phyloP scores from a whole-genome alignment of 2,888 invertebrate species.

The Drosophila quasianomalipes region DNA sequence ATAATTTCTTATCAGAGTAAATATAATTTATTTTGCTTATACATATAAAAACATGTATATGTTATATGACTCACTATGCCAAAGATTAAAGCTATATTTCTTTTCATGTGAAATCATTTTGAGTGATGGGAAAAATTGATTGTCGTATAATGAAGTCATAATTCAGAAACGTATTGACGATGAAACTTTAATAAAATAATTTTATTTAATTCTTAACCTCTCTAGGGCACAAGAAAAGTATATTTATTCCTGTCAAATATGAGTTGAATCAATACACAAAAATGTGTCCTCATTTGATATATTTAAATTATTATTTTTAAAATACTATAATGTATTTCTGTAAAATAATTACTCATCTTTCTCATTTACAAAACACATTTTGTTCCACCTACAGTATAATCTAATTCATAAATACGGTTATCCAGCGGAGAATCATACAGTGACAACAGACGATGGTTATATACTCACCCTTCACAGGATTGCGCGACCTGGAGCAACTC shows the following conservation, averaged over 20 bases:
- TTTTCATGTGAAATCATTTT: not conserved
- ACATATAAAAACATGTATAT: not conserved
- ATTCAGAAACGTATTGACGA: not conserved
- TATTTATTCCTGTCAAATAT: not conserved
- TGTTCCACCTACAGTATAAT: slow-evolving; percentile 84
- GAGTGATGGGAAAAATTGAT: not conserved
- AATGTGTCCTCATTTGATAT: not conserved
- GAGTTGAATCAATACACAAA: not conserved
- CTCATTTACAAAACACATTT: slow-evolving; percentile 44
- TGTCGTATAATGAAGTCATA: not conserved
- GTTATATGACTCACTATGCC: not conserved
- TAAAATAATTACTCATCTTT: no score
- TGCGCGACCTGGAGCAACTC: slow-evolving; percentile 86
- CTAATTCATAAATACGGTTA: slow-evolving; percentile 88
- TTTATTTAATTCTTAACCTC: not conserved
- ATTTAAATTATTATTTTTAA: not conserved
- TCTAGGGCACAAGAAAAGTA: not conserved
- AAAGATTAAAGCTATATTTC: not conserved
- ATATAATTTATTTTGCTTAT: not conserved
- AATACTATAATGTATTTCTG: no score
- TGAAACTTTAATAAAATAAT: not conserved
- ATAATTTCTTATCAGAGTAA: not conserved
- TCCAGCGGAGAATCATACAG: slow-evolving; percentile 88
- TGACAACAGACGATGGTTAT: slow-evolving; percentile 91
- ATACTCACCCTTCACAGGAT: slow-evolving; percentile 92